Base-by-base conservation (phyloP, 2,888 invertebrate genomes). In the Apodemia zela region DNA sequence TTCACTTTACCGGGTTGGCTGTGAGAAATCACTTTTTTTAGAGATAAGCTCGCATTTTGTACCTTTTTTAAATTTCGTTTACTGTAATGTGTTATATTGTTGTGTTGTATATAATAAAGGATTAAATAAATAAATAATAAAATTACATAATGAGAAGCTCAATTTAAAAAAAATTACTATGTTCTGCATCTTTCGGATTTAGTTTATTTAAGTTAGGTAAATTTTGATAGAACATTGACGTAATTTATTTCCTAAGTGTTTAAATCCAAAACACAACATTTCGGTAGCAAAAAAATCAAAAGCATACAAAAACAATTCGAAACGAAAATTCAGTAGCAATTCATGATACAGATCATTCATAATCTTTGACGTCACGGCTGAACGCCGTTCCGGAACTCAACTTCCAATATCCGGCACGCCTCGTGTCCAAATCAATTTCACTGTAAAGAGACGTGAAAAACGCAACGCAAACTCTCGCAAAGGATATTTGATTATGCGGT, bases 371-470 rank as follows among this genome's bases (percentile, higher is more conserved):
- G 54, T 45, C 42, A 45, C 77, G 57, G 42, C 42, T 25, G 58
- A 65, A 54, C 54, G 54, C 54, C 15, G 25, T 13, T 18, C 54
- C 54, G 87, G 87, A 87, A 87, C 85, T 86, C 85, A 86, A 86
- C 82, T 80, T 83, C 84, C 84, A 85, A 84, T 85, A 84, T 83
- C 78, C 71, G 54, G 54, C 25, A 21, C 18, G 54, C 67, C 65
- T 61, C 62, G 81, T 85, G 85, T 82, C 83, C 83, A 78, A 87
- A 86, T 86, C 87, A 85, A 87, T 87, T 83, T 81, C 77, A 77
- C 79, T 79, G 81, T 80, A 80, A 66, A 67, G 54, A 54, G 54
- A 54, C 54, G 21, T 68, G 68, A 75, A 76, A 74, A 75, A 75
- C 75, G 74, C 74, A 74, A 69, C 64, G 67, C 64, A 63, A 65